Conservation (phyloP, 2,797 vertebrate species). For the Bucorvus abyssinicus region DNA sequence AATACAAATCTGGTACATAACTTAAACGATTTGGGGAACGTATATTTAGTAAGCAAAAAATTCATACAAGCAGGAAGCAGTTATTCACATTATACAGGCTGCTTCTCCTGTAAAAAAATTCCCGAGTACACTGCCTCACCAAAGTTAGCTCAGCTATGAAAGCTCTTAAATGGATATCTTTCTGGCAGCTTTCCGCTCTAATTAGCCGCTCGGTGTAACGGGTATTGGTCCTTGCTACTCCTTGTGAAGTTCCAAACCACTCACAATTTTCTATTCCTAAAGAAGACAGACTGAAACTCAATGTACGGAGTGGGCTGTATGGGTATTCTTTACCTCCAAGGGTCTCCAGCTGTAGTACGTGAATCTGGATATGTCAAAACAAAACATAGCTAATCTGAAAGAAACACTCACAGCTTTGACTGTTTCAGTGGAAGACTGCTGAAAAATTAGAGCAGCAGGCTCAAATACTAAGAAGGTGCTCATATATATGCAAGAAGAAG, state of each 20-base stretch:
- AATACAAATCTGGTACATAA: neutral
- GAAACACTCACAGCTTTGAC: neutral
- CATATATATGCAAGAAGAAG: neutral
- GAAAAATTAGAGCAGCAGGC: neutral
- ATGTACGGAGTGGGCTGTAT: rapidly evolving
- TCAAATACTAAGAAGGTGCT: neutral
- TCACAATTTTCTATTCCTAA: neutral
- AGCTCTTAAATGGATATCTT: neutral
- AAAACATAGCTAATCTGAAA: neutral
- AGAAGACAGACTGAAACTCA: neutral
- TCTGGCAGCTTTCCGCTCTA: neutral
- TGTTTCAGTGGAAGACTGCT: neutral
- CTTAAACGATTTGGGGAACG: neutral
- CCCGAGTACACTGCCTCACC: neutral
- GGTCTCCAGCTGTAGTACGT: neutral
- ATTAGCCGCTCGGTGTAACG: neutral
- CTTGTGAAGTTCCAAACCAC: neutral
- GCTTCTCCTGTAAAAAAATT: neutral
- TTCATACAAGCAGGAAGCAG: neutral
- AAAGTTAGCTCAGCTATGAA: neutral
- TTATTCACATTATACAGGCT: neutral
- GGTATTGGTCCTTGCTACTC: neutral
- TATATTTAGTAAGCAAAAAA: neutral
- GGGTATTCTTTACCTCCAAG: neutral
- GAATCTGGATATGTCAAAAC: neutral